Conservation (phyloP, 2,888 invertebrate genomes). For the Sarcophaga carnaria region DNA sequence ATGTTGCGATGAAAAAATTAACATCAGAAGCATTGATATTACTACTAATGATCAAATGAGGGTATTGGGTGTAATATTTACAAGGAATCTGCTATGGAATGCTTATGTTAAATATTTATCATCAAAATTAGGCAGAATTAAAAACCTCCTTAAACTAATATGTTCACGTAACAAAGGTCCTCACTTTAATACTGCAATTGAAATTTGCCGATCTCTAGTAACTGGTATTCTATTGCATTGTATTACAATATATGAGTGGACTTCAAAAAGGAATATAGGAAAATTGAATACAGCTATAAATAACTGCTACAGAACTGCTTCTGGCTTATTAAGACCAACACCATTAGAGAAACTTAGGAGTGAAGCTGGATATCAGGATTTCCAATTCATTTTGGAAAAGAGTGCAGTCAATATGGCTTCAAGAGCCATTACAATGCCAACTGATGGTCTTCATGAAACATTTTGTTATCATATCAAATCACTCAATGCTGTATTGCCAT, state of each 20-base stretch:
- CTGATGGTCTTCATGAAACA: not conserved
- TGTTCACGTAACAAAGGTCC: too few relatives aligned
- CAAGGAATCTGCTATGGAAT: too few relatives aligned
- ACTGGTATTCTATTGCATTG: slow-evolving; percentile 23
- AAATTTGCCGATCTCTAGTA: slow-evolving; percentile 28
- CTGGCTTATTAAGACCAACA: too few relatives aligned
- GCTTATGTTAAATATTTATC: slow-evolving; percentile 5
- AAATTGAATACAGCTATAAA: slow-evolving; percentile 49
- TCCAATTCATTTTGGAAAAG: too few relatives aligned
- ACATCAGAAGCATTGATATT: too few relatives aligned
- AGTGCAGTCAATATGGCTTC: too few relatives aligned
- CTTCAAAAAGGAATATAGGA: slow-evolving; percentile 5
- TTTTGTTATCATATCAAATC: slow-evolving; percentile 6
- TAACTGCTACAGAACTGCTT: slow-evolving; percentile 55
- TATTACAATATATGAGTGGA: slow-evolving; percentile 31
- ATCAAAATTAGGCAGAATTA: slow-evolving; percentile 24
- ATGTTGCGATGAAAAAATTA: too few relatives aligned
- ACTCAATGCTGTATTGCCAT: not conserved
- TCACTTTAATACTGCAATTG: slow-evolving; percentile 17
- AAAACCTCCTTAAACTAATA: slow-evolving; percentile 18
- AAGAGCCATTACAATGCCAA: slow-evolving; percentile 8
- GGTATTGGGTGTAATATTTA: too few relatives aligned
- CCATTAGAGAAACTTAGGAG: too few relatives aligned
- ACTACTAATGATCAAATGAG: too few relatives aligned
- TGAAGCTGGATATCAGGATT: too few relatives aligned